A percentile compares a stretch with the other conserved stretches of the same genome.
These are phyloP conservation scores for Saguinus midas DNA, from an alignment of 2,113 vertebrate genomes.

Conservation along the genomic window DNA sequence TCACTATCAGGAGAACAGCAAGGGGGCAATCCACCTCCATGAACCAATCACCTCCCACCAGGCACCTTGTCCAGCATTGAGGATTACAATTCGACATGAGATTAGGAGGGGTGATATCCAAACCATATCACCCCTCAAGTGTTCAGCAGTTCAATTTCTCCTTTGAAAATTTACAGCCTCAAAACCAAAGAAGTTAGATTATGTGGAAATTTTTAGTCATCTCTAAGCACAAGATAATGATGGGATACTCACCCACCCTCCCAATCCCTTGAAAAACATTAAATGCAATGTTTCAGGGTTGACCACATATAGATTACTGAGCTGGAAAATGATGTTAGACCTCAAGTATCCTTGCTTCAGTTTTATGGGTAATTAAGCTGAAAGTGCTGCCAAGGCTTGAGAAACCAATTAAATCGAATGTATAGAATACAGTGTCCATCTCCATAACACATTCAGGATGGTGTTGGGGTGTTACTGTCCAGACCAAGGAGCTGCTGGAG, in stretches of 20 bases:
- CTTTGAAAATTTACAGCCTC: neutral
- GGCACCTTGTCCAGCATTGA: too few species aligned
- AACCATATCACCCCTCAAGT: neutral
- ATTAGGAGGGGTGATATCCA: too few species aligned
- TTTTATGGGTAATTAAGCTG: constrained; percentile 82
- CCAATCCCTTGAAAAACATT: constrained; percentile 69
- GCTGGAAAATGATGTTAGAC: constrained; percentile 81
- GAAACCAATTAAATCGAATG: constrained; percentile 74
- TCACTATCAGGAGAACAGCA: too few species aligned
- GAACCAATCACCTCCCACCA: too few species aligned
- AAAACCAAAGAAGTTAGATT: constrained; percentile 7
- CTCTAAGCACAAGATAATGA: neutral
- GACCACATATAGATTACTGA: constrained; percentile 77
- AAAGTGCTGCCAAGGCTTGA: constrained; percentile 72
- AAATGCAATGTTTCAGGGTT: neutral
- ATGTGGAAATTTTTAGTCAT: neutral
- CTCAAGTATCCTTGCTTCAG: constrained; percentile 74
- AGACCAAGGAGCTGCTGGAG: constrained; percentile 40
- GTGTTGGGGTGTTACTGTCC: neutral
- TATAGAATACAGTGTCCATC: constrained; percentile 63
- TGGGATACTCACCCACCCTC: neutral
- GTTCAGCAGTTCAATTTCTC: neutral
- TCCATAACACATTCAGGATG: constrained; percentile 56
- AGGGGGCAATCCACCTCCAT: too few species aligned
- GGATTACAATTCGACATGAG: too few species aligned